Conservation (phyloP, 2,888 invertebrate genomes). For the Drosophila setosimentum region DNA sequence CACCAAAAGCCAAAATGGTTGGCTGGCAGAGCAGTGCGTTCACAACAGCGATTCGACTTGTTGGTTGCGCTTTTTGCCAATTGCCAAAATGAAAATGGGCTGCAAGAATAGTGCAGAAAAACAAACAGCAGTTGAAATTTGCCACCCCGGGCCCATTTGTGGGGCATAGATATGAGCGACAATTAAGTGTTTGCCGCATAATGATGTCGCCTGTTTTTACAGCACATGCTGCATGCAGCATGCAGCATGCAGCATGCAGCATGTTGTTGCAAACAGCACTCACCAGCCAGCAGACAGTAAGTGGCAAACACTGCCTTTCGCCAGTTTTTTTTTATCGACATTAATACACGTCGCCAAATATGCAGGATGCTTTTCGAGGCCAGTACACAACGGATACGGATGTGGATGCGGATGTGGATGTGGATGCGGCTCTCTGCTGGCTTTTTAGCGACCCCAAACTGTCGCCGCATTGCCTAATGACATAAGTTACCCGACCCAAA, state of each 20-base stretch:
- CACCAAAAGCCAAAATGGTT: conserved; percentile 29
- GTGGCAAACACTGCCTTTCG: conserved; percentile 29
- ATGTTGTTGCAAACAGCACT: conserved; percentile 23
- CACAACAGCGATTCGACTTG: conserved; percentile 32
- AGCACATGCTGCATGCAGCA: too few species aligned
- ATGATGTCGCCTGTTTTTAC: conserved; percentile 77
- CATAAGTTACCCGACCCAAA: conserved; percentile 29
- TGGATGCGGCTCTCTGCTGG: conserved; percentile 15
- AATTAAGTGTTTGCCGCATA: conserved; percentile 79
- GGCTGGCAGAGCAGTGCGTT: conserved; percentile 38
- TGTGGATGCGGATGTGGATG: conserved; percentile 33
- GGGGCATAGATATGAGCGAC: conserved; percentile 75
- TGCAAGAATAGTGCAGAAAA: conserved; percentile 24
- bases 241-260: conserved; percentile 27
- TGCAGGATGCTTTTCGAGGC: conserved; percentile 53
- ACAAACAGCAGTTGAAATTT: conserved; percentile 9
- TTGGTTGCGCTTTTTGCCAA: conserved; percentile 55
- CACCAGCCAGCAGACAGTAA: neutral
- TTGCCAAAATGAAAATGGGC: conserved; percentile 62
- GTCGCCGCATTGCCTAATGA: conserved; percentile 47
- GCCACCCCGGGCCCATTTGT: neutral
- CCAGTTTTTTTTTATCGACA: conserved; percentile 68
- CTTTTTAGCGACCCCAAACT: conserved; percentile 32
- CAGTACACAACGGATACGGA: conserved; percentile 34
- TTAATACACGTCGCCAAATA: conserved; percentile 61